A percentile compares a stretch with the other conserved stretches of the same genome.
Conservation (phyloP, 2,797 vertebrate species). For the Parauchenoglanis ngamensis region DNA sequence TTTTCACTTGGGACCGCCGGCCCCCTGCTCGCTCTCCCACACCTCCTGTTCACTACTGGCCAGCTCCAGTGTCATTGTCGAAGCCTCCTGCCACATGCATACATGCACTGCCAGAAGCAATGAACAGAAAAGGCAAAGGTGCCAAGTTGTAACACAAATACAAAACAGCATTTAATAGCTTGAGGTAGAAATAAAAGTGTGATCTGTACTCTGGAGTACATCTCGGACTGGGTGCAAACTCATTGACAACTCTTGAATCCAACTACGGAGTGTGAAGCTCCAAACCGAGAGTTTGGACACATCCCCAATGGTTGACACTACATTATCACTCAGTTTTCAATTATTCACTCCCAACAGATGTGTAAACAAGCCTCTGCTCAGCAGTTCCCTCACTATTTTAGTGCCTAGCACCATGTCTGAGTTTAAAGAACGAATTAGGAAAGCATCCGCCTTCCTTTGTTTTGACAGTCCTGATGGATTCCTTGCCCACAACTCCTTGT, state of each 20-base stretch:
- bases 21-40: slow-evolving; percentile 74
- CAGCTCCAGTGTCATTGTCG: slow-evolving; percentile 52
- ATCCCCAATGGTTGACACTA: slow-evolving; percentile 34
- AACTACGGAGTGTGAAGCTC: slow-evolving; percentile 13
- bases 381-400: slow-evolving; percentile 7
- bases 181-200: slow-evolving; percentile 28
- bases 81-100: slow-evolving; percentile 46
- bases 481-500: neutral
- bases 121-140: slow-evolving; percentile 37
- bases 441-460: neutral
- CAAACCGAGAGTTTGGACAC: slow-evolving; percentile 23
- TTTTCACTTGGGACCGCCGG: slow-evolving; percentile 76
- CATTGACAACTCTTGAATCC: slow-evolving; percentile 26
- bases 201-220: neutral
- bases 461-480: neutral
- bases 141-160: slow-evolving; percentile 52
- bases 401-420: neutral
- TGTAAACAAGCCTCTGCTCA: slow-evolving; percentile 34
- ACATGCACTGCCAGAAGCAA: slow-evolving; percentile 46
- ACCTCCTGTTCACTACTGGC: slow-evolving; percentile 76
- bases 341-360: slow-evolving; percentile 43
- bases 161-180: slow-evolving; percentile 44
- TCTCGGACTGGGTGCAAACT: slow-evolving; percentile 22
- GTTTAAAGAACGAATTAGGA: slow-evolving; percentile 1
- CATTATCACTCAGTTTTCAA: slow-evolving; percentile 46